Evolutionary conservation across 2,113 vertebrate genomes (phyloP).

Genomic region (Coregonus clupeaformis): DNA sequence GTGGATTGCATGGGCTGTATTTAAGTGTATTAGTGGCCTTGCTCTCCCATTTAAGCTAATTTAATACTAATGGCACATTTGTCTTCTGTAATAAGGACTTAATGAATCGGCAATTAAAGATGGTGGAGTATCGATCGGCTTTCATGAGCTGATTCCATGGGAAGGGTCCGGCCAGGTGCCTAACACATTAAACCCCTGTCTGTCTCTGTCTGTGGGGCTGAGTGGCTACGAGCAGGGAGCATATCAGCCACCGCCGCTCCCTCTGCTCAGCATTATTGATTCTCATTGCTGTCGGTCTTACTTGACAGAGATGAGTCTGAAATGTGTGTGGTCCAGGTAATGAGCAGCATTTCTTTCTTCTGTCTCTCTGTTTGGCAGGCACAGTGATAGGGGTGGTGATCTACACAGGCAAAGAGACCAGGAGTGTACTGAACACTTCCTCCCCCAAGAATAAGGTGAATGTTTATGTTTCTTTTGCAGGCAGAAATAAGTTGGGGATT

Average conservation of each 20-base stretch:
- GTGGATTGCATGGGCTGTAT: too few relatives aligned
- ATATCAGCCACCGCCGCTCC: constrained; percentile 3
- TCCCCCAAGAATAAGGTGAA: constrained; percentile 94
- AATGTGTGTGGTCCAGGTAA: constrained; percentile 41
- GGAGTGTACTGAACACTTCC: constrained; percentile 96
- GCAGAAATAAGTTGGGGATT: neutral
- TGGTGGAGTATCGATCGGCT: constrained; percentile 65
- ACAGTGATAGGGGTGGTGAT: constrained; percentile 98
- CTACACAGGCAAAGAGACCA: constrained; percentile 97
- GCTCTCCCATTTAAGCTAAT: constrained; percentile 41
- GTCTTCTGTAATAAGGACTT: constrained; percentile 66
- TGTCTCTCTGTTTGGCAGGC: constrained; percentile 78
- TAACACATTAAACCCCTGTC: constrained; percentile 52
- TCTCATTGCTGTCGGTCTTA: constrained; percentile 55
- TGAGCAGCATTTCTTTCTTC: constrained; percentile 58
- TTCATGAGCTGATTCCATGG: constrained; percentile 66
- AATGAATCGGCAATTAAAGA: constrained; percentile 74
- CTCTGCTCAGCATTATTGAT: constrained; percentile 56
- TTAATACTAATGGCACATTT: constrained; percentile 66
- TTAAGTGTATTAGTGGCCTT: too few relatives aligned
- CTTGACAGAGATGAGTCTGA: constrained; percentile 47
- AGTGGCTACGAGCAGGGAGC: constrained; percentile 37
- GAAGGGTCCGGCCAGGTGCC: constrained; percentile 38
- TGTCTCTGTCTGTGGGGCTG: constrained; percentile 24
- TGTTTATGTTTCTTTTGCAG: neutral